Conservation (phyloP, 2,113 vertebrate genomes). For the Hucho hucho region DNA sequence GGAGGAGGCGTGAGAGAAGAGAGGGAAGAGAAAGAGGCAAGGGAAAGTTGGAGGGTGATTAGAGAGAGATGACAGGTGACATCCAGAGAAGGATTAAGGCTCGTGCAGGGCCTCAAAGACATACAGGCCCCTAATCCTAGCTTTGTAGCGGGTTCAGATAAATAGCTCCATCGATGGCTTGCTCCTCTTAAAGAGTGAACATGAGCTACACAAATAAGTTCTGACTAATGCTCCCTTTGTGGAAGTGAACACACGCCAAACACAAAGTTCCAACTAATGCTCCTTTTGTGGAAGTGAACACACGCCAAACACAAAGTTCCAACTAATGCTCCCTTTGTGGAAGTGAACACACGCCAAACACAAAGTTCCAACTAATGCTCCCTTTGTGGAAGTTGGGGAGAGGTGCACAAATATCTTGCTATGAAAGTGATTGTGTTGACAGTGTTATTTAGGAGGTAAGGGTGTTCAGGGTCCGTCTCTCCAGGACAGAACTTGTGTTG, state of each 20-base stretch:
- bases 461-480: slow-evolving; percentile 11
- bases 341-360: slow-evolving; percentile 59
- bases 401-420: slow-evolving; percentile 53
- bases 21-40: background rate
- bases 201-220: slow-evolving; percentile 77
- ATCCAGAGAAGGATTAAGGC: slow-evolving; percentile 74
- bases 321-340: slow-evolving; percentile 69
- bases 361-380: slow-evolving; percentile 66
- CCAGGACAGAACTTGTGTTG: background rate
- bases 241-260: slow-evolving; percentile 57
- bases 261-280: slow-evolving; percentile 68
- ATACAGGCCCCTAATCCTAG: slow-evolving; percentile 71
- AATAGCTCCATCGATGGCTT: slow-evolving; percentile 72
- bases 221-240: slow-evolving; percentile 69
- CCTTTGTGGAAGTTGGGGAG: background rate
- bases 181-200: slow-evolving; percentile 71
- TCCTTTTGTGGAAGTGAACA: slow-evolving; percentile 54
- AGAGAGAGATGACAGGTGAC: slow-evolving; percentile 77
- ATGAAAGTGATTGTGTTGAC: slow-evolving; percentile 60
- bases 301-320: slow-evolving; percentile 65
- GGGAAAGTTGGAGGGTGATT: slow-evolving; percentile 71
- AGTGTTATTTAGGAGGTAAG: slow-evolving; percentile 50
- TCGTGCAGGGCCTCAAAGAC: slow-evolving; percentile 64
- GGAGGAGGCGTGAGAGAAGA: too few species aligned
- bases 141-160: slow-evolving; percentile 72